phyloP scores from a whole-genome alignment of 2,888 invertebrate species.

The Torymus auratus region DNA sequence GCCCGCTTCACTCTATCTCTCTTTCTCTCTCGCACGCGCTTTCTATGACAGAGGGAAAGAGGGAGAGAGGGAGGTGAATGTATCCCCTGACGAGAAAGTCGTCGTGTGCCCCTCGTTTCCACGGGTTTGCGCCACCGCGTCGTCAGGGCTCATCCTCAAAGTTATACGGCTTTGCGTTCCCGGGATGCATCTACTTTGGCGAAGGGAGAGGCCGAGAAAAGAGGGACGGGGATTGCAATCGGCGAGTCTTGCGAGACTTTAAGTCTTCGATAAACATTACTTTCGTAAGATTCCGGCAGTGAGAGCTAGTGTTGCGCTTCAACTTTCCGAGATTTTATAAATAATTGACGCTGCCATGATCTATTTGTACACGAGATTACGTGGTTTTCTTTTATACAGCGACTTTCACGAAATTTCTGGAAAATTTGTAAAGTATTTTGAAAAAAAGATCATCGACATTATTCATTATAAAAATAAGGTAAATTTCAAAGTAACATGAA shows the following conservation, averaged over 20 bases:
- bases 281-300: neutral
- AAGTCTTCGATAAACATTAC: conserved; percentile 25
- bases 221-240: neutral
- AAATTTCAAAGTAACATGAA: too few relatives aligned
- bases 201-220: neutral
- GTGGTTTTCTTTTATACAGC: too few relatives aligned
- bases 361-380: too few relatives aligned
- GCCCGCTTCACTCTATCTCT: neutral
- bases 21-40: neutral
- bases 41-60: neutral
- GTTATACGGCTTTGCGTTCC: conserved; percentile 25
- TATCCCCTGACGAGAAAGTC: conserved; percentile 19
- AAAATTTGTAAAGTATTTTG: too few relatives aligned
- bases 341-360: too few relatives aligned
- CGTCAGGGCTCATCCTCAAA: neutral
- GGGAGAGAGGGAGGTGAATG: too few relatives aligned
- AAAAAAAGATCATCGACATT: too few relatives aligned
- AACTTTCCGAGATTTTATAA: too few relatives aligned
- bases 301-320: neutral
- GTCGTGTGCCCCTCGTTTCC: neutral
- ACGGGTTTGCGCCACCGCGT: conserved; percentile 7
- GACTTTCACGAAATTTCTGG: too few relatives aligned
- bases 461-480: too few relatives aligned
- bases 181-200: neutral
- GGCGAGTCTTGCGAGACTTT: conserved; percentile 10